These are phyloP conservation scores for Bubalus kerabau DNA, from an alignment of 2,113 vertebrate genomes.

Conservation along the genomic window DNA sequence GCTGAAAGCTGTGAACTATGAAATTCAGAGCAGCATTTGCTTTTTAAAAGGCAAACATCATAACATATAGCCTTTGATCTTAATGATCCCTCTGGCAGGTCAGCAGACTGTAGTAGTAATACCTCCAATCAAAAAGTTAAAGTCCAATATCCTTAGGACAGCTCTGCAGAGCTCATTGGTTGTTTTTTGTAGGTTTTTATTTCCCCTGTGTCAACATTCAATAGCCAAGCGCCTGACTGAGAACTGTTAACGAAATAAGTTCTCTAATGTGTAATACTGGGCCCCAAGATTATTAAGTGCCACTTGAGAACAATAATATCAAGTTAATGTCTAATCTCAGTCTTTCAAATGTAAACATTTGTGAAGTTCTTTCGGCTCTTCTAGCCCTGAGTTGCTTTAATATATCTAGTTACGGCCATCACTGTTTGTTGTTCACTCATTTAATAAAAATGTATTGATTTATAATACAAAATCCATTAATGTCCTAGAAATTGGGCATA, in stretches of 20 bases:
- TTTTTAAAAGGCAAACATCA: constrained; percentile 61
- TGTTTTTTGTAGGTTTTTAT: neutral
- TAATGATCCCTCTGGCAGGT: constrained; percentile 38
- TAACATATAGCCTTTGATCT: constrained; percentile 79
- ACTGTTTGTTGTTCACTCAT: neutral
- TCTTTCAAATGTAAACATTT: neutral
- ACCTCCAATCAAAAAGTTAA: constrained; percentile 46
- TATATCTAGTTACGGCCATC: neutral
- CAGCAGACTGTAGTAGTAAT: neutral
- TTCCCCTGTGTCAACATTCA: neutral
- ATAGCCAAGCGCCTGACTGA: neutral
- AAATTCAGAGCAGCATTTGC: constrained; percentile 2
- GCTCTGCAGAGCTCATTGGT: neutral
- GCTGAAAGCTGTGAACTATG: neutral
- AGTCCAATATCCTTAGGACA: constrained; percentile 47
- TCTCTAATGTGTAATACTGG: neutral
- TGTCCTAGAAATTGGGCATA: neutral
- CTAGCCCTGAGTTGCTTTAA: neutral
- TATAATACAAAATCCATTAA: neutral
- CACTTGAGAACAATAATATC: neutral
- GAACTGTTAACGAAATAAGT: neutral
- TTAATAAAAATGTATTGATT: neutral
- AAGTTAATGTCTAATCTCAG: neutral
- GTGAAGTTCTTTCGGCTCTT: neutral
- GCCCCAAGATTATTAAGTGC: neutral